A percentile compares a stretch with the other conserved stretches of the same genome.
Conservation (phyloP, 2,888 invertebrate genomes). For the Ichneumoninae sp. region DNA sequence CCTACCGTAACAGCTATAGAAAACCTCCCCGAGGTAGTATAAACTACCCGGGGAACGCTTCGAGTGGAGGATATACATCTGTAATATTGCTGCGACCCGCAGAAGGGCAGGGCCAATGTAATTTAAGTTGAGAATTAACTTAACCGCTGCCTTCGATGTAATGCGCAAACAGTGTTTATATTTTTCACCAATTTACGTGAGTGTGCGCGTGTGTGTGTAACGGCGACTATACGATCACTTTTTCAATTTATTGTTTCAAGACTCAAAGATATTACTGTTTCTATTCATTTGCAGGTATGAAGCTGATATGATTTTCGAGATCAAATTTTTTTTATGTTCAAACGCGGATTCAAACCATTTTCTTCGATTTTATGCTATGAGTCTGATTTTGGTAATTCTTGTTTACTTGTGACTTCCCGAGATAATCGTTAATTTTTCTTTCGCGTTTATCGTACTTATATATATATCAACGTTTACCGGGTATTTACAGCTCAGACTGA, state of each 20-base stretch:
- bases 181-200: slow-evolving; percentile 36
- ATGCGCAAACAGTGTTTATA: slow-evolving; percentile 44
- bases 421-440: slow-evolving; percentile 19
- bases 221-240: neutral
- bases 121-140: slow-evolving; percentile 30
- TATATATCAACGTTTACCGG: slow-evolving; percentile 7
- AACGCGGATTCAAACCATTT: neutral
- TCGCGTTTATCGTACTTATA: neutral
- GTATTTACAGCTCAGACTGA: slow-evolving; percentile 39
- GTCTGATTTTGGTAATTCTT: neutral
- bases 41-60: slow-evolving; percentile 1
- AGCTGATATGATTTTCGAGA: slow-evolving; percentile 8
- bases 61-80: slow-evolving; percentile 14
- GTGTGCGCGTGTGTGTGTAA: slow-evolving; percentile 11
- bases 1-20: slow-evolving; percentile 15
- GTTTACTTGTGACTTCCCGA: slow-evolving; percentile 53
- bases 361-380: neutral
- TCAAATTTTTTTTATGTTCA: neutral
- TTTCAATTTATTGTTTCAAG: neutral
- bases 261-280: slow-evolving; percentile 2
- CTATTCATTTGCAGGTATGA: neutral
- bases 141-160: slow-evolving; percentile 61
- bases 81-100: slow-evolving; percentile 47
- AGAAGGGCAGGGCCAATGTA: slow-evolving; percentile 52
- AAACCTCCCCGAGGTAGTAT: neutral